Base-by-base conservation (phyloP, 2,888 invertebrate species). In the Osmoderma eremita region DNA sequence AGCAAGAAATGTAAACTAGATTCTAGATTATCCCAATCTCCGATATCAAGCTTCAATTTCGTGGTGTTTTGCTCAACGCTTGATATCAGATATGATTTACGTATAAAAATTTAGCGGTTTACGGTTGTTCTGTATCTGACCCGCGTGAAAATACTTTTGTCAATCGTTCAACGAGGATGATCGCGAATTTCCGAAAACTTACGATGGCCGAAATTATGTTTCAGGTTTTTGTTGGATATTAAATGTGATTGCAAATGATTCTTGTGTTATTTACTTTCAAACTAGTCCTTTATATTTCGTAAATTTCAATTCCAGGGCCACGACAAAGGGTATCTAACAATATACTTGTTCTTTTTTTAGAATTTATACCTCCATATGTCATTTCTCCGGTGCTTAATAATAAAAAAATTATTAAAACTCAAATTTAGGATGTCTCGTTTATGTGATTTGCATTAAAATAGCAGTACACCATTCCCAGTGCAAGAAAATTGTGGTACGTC, bases 111-210 rank as follows among this genome's bases (percentile, higher is more conserved):
- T 53, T 53, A 36, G 53, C 53, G 53, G 15, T 20, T 20, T 73
- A 73, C 74, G 69, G 74, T 74, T 74, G 74, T 74, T 74, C 74
- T 74, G 74, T 72, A 74, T 74, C 69, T 69, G 72, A 71, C 72
- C 73, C 72, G 53, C 42, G 42, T 42, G 15, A 13, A 42, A 38
- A 38, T n/a, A 20, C 10, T 20, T 38, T 38, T 39, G 22, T 50
- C 12, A 30, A 30, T 30, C 8, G 30, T 50, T 42, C 36, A 42
- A 36, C 38, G 48, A 62, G 10, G 48, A 41, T 63, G 49, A 36
- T 36, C 42, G 13, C 24, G 22, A 58, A 22, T 22, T 30, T 1
- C 17, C 1, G 8, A 1, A 45, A 17, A 10, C 8, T 41, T 2
- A 22, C 24, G 56, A 12, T 1, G 42, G 56, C 20, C 42, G 56